Base-by-base conservation (phyloP, 2,888 invertebrate genomes). In the Lochmaea crataegi region DNA sequence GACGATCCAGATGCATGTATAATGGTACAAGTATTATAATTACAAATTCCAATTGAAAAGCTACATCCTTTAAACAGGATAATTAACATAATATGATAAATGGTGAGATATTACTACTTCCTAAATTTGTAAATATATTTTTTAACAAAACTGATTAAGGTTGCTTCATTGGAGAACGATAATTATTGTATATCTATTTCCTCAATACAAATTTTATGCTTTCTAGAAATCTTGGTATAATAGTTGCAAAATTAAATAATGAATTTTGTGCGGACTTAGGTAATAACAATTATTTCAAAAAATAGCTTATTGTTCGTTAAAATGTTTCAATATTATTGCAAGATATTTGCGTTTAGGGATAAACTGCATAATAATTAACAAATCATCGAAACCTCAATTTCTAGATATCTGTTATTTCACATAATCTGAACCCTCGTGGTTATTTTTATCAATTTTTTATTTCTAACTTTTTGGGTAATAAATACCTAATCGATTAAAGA, bases 151-250 rank as follows among this genome's bases (percentile, higher is more conserved):
- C 51, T 66, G 26, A 57, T 60, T 67, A 74, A 70, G 66, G 73
- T 79, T 78, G 77, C 76, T 78, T 77, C 76, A 79, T 78, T 76
- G 74, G 69, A 73, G 77, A 77, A 78, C 71, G 75, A 76, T 80
- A 76, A 79, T 79, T 78, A 75, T 45, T 45, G 45, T 45, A 45
- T 77, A 76, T 72, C 75, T 74, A 79, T 80, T 80, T 77, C 75
- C 76, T 76, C 75, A 75, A 79, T 76, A 79, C 79, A 80, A 78
- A 79, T 79, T 77, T 80, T 79, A 78, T 80, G 80, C 80, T 80
- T 80, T 80, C 79, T 80, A 80, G 76, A 78, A 76, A 63, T 68
- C 75, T 65, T 71, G 51, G 73, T 68, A n/a, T n/a, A n/a, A n/a
- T n/a, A 75, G 75, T 80, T 79, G 77, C 78, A 78, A 79, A 78